Base-by-base conservation (phyloP, 2,113 vertebrate species). In the Notothenia rossii region DNA sequence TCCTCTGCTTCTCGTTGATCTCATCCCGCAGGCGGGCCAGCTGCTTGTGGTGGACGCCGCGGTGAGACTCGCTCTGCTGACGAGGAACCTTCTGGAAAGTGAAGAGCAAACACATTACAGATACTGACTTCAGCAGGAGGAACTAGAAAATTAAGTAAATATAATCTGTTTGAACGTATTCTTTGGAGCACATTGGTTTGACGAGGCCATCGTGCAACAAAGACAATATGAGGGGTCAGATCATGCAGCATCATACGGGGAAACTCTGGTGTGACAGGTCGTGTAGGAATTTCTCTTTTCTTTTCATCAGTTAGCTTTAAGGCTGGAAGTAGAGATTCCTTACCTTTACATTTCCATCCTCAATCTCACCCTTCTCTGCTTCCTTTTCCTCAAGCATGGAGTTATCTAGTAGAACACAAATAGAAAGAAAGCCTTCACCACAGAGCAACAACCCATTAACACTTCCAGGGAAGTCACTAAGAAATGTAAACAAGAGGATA, bases 1-100 rank as follows among this genome's bases (percentile, higher is more conserved):
- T 93, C 86, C 96, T 96, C 90, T 98, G 97, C 82, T 98, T 98
- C 92, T 97, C 96, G 0, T 97, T 97, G 92, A 98, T 97, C 92
- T 98, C 97, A 8, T 98, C 97, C 17, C 97, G 94, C 77, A 98
- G 95, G 55, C 95, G 96, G 60, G 96, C 95, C 86, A 97, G 93
- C 91, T 97, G 97, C 90, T 95, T 94, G 88, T 97, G 96, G 79
- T 97, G 96, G 78, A 96, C 92, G 71, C 97, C 96, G 0, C 95
- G 95, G 82, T 97, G 95, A 58, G 84, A 95, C 67, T 96, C 96
- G 67, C 93, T 93, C 87, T 96, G 95, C 82, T 95, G 89, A 76
- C 95, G 95, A 77, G 90, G 36, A 9, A 89, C 77, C 92, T 94
- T 96, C 96, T 97, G 92, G 10, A 84, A 66, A 67, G 7, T 49